Conservation (phyloP, 2,888 invertebrate species). For the Ypsolopha scabrella region DNA sequence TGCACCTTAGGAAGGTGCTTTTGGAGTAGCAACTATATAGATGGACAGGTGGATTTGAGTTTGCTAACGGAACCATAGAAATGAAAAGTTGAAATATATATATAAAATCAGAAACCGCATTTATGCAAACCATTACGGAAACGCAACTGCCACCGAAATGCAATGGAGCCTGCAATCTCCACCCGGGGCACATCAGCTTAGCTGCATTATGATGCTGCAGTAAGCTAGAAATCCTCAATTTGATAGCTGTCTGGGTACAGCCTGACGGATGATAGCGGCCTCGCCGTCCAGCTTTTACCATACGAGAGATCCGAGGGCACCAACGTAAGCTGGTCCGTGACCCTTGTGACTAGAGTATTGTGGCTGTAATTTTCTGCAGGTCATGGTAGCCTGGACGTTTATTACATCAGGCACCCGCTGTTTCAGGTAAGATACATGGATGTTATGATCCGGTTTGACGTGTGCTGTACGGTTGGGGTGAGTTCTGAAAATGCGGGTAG, state of each 20-base stretch:
- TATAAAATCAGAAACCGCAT: too few species aligned
- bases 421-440: background rate
- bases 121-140: too few species aligned
- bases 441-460: slow-evolving; percentile 3
- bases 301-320: background rate
- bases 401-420: background rate
- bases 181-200: slow-evolving; percentile 4
- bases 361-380: background rate
- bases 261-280: slow-evolving; percentile 15
- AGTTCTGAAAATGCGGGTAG: background rate
- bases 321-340: background rate
- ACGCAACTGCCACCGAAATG: background rate
- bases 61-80: too few species aligned
- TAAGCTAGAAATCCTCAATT: slow-evolving; percentile 43
- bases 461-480: background rate
- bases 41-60: too few species aligned
- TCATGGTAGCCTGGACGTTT: background rate
- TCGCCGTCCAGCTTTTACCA: slow-evolving; percentile 1
- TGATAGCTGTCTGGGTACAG: slow-evolving; percentile 41
- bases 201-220: slow-evolving; percentile 20
- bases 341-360: background rate
- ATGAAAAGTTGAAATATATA: too few species aligned
- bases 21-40: too few species aligned
- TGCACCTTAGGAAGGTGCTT: too few species aligned
- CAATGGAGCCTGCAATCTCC: background rate